A percentile compares a stretch with the other conserved stretches of the same genome.
Evolutionary conservation across 2,113 vertebrate species (phyloP).

Genomic region (Pseudorasbora parva): DNA sequence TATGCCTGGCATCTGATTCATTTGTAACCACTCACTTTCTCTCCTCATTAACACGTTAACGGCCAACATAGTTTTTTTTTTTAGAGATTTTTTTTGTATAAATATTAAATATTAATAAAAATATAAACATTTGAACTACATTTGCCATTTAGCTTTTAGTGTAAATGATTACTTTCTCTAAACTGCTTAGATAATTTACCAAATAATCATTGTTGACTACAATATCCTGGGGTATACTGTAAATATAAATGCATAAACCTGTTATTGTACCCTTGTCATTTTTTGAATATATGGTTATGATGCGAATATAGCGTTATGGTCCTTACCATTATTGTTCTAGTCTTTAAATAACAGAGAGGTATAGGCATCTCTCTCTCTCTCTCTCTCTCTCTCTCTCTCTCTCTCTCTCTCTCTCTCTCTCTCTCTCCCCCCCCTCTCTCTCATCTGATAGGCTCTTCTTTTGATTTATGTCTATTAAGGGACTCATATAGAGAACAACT

Average conservation of each 20-base stretch:
- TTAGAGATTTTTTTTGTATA: background rate
- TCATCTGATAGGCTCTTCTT: conserved; percentile 21
- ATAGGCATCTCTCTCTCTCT: background rate
- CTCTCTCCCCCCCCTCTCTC: too few species aligned
- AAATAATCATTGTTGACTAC: background rate
- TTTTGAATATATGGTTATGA: background rate
- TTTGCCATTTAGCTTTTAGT: background rate
- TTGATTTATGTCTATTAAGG: conserved; percentile 48
- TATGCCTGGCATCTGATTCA: background rate
- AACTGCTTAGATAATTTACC: background rate
- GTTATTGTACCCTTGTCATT: background rate
- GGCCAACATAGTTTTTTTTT: background rate
- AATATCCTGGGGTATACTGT: background rate
- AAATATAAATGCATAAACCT: background rate
- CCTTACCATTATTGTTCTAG: conserved; percentile 13
- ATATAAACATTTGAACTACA: background rate
- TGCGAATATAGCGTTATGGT: background rate
- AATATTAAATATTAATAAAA: background rate
- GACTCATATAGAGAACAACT: conserved; percentile 39
- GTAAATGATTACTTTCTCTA: background rate
- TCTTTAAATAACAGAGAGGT: conserved; percentile 1
- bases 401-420: conserved; percentile 4
- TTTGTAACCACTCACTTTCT: background rate
- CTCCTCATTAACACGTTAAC: background rate
- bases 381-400: background rate